Evolutionary conservation across 1,140 invertebrate genomes (phyloP).

Genomic region (Zophobas morio): DNA sequence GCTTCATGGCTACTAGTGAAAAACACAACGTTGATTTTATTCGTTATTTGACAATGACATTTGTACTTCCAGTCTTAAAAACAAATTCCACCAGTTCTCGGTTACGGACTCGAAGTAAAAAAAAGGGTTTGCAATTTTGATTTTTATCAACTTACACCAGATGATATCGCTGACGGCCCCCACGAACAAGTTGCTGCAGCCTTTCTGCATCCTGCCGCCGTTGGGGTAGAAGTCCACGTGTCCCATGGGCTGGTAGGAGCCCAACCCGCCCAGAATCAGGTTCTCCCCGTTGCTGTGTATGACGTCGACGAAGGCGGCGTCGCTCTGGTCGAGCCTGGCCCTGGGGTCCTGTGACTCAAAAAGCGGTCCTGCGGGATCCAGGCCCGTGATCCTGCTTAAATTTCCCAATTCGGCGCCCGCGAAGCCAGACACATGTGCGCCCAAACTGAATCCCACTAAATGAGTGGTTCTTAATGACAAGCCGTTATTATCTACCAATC

Average conservation of each 20-base stretch:
- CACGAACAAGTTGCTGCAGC: slow-evolving; percentile 85
- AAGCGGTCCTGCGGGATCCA: slow-evolving; percentile 92
- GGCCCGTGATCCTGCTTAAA: slow-evolving; percentile 88
- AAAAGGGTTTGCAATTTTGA: neutral
- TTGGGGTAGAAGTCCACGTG: slow-evolving; percentile 95
- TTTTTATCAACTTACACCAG: slow-evolving; percentile 79
- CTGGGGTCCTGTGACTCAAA: slow-evolving; percentile 89
- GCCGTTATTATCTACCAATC: slow-evolving; percentile 73
- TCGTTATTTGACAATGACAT: too few species aligned
- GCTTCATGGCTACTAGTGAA: too few species aligned
- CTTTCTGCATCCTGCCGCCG: slow-evolving; percentile 90
- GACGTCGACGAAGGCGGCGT: slow-evolving; percentile 94
- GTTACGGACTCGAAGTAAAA: neutral
- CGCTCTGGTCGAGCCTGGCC: slow-evolving; percentile 84
- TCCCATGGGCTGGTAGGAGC: slow-evolving; percentile 89
- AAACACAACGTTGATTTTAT: too few species aligned
- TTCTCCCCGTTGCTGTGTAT: slow-evolving; percentile 96
- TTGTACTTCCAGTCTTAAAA: too few species aligned
- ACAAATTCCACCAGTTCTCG: too few species aligned
- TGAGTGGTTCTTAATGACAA: slow-evolving; percentile 81
- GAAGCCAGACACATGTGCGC: slow-evolving; percentile 94
- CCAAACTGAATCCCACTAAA: slow-evolving; percentile 91
- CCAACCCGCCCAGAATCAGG: slow-evolving; percentile 86
- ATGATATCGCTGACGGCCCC: slow-evolving; percentile 93
- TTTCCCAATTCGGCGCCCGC: slow-evolving; percentile 88